phyloP scores from a whole-genome alignment of 2,888 invertebrate genomes.

The Automeris io region DNA sequence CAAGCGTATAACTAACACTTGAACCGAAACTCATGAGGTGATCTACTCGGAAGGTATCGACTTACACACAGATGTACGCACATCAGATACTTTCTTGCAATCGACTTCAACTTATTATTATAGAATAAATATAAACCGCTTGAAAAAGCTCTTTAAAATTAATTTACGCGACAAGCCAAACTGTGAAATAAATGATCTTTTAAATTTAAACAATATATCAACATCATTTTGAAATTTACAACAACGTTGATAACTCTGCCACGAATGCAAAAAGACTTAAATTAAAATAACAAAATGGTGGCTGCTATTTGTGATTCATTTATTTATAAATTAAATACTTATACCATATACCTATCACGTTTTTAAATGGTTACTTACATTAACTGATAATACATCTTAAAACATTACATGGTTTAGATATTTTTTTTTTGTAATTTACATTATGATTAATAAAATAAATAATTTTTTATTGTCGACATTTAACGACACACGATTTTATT shows the following conservation, averaged over 20 bases:
- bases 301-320: not conserved
- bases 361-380: too few relatives aligned
- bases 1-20: constrained; percentile 52
- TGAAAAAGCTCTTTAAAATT: not conserved
- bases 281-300: not conserved
- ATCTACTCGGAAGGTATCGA: constrained; percentile 28
- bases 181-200: not conserved
- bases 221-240: not conserved
- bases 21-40: constrained; percentile 29
- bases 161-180: not conserved
- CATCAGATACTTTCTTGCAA: constrained; percentile 19
- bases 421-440: too few relatives aligned
- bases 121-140: not conserved
- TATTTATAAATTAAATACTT: not conserved
- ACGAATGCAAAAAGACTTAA: not conserved
- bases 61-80: constrained; percentile 28
- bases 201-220: not conserved
- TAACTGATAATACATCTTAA: too few relatives aligned
- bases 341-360: too few relatives aligned
- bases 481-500: too few relatives aligned
- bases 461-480: too few relatives aligned
- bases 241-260: not conserved
- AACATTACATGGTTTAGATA: too few relatives aligned
- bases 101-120: constrained; percentile 2
- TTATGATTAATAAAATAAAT: too few relatives aligned